phyloP scores from a whole-genome alignment of 2,113 vertebrate species.

The Bombycilla garrulus region DNA sequence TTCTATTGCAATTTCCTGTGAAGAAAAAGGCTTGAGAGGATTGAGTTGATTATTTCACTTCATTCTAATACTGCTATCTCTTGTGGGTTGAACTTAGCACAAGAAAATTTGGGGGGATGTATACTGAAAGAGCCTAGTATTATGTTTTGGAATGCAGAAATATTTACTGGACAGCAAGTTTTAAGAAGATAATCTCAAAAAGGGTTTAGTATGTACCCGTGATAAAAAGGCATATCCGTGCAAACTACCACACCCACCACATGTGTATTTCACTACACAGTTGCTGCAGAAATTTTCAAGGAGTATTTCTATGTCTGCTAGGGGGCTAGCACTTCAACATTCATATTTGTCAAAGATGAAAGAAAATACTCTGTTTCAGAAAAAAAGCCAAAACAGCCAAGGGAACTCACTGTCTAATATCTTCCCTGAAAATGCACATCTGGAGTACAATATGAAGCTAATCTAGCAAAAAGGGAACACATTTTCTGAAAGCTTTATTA shows the following conservation, averaged over 20 bases:
- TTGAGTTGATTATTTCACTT: not conserved
- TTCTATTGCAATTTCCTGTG: not conserved
- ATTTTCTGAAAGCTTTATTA: conserved; percentile 8
- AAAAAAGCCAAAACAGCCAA: not conserved
- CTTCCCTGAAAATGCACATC: conserved; percentile 18
- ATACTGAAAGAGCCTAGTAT: not conserved
- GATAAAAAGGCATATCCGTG: not conserved
- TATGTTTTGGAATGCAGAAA: not conserved
- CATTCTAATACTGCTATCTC: not conserved
- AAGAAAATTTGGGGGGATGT: not conserved
- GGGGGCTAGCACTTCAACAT: not conserved
- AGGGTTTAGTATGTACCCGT: not conserved
- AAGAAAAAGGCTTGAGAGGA: not conserved
- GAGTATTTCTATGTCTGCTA: not conserved
- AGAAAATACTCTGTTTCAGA: not conserved
- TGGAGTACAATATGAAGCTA: conserved; percentile 11
- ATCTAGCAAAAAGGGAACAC: not conserved
- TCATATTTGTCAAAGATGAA: not conserved
- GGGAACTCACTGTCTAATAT: not conserved
- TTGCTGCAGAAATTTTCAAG: not conserved
- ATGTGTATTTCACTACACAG: not conserved
- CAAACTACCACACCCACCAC: not conserved
- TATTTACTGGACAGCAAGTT: not conserved
- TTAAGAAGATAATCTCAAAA: not conserved
- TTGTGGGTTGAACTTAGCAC: not conserved